These are phyloP conservation scores for Scaeva pyrastri DNA, from an alignment of 2,888 invertebrate genomes.

Conservation along the genomic window DNA sequence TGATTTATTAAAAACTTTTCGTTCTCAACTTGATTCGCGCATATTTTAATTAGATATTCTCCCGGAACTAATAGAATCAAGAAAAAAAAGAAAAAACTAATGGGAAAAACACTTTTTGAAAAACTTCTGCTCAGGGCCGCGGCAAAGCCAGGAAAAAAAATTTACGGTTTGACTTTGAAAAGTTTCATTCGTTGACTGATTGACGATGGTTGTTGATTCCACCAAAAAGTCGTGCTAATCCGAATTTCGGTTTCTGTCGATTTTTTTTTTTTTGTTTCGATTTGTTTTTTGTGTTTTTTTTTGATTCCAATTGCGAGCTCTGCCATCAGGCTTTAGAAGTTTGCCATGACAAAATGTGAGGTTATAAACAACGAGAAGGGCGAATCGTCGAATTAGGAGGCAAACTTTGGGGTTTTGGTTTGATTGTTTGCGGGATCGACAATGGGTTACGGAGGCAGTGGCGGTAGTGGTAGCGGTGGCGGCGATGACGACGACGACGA, in stretches of 20 bases:
- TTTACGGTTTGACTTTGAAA: conserved; percentile 73
- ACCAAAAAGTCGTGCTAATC: conserved; percentile 48
- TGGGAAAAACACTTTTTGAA: conserved; percentile 27
- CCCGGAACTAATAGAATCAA: background rate
- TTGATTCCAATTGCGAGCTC: conserved; percentile 22
- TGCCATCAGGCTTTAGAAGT: conserved; percentile 30
- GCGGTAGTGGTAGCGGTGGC: no score
- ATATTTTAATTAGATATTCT: conserved; percentile 54
- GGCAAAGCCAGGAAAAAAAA: conserved; percentile 24
- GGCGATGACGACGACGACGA: conserved; percentile 1
- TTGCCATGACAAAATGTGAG: conserved; percentile 70
- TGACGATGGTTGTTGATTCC: conserved; percentile 52
- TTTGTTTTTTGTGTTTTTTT: conserved; percentile 42
- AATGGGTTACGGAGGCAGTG: no score
- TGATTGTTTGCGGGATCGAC: conserved; percentile 26
- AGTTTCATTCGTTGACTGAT: conserved; percentile 73
- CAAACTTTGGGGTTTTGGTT: background rate
- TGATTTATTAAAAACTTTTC: conserved; percentile 64
- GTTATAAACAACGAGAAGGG: conserved; percentile 58
- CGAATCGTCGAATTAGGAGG: conserved; percentile 42
- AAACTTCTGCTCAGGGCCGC: conserved; percentile 46
- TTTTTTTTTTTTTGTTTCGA: conserved; percentile 23
- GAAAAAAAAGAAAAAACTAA: conserved; percentile 6
- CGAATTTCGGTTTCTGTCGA: conserved; percentile 21
- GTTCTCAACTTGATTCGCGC: conserved; percentile 42